Percentiles rank a stretch among this genome's conserved stretches.
phyloP scores from a whole-genome alignment of 1,140 invertebrate genomes.

The Steinernema khuongi region DNA sequence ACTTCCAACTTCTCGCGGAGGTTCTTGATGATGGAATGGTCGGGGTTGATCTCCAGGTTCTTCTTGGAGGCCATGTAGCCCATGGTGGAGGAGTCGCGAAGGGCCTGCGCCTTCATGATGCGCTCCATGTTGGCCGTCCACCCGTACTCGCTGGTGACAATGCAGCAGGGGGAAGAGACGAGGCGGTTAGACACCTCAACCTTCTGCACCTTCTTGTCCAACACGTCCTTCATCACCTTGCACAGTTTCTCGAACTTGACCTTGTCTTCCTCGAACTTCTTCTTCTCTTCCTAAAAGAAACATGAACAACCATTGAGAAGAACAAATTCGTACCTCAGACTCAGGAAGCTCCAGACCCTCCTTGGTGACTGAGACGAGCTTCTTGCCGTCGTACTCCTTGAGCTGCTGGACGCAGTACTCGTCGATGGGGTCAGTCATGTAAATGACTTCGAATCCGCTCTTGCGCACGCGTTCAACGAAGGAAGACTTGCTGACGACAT shows the following conservation, averaged over 20 bases:
- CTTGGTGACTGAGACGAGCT: conserved; percentile 90
- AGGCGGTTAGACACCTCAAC: conserved; percentile 80
- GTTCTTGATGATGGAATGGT: conserved; percentile 85
- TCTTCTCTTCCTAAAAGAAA: conserved; percentile 95
- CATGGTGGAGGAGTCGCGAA: conserved; percentile 83
- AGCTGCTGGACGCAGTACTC: conserved; percentile 97
- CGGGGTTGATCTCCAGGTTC: conserved; percentile 93
- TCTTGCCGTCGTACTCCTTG: conserved; percentile 92
- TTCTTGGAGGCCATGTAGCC: conserved; percentile 92
- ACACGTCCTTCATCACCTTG: conserved; percentile 95
- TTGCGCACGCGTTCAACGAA: conserved; percentile 96
- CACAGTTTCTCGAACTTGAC: conserved; percentile 84
- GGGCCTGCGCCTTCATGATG: conserved; percentile 83
- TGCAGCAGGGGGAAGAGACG: conserved; percentile 93
- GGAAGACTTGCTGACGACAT: conserved; percentile 90
- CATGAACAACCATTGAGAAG: no score
- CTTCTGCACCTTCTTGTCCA: conserved; percentile 96
- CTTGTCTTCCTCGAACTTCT: conserved; percentile 90
- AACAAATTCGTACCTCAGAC: no score
- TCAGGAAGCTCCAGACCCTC: conserved; percentile 93
- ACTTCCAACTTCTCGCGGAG: conserved; percentile 81
- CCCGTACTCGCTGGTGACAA: conserved; percentile 96
- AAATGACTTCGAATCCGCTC: conserved; percentile 94
- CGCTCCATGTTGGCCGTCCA: conserved; percentile 99
- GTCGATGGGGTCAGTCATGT: conserved; percentile 98